These are phyloP conservation scores for Melozone crissalis DNA, from an alignment of 2,113 vertebrate species.

Conservation along the genomic window DNA sequence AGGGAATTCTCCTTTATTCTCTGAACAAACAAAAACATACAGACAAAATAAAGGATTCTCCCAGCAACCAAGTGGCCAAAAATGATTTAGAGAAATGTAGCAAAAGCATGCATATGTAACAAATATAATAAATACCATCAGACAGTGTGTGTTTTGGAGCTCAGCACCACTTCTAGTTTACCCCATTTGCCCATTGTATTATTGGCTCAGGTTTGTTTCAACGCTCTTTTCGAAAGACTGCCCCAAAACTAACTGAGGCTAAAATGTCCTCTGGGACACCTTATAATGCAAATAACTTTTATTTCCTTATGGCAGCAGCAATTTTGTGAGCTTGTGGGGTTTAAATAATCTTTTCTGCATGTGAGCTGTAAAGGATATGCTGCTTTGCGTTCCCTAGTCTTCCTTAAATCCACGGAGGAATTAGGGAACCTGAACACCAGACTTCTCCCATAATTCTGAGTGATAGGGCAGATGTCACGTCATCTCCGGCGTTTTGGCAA, in stretches of 20 bases:
- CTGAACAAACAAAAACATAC: not conserved
- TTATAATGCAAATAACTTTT: not conserved
- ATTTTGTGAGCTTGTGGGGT: not conserved
- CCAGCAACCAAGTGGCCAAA: not conserved
- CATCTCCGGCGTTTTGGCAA: not conserved
- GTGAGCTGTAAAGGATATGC: fast-evolving
- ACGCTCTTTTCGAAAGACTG: not conserved
- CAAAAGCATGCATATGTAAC: not conserved
- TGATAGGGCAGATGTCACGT: fast-evolving
- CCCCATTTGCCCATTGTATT: not conserved
- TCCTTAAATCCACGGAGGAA: not conserved
- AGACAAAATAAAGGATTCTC: not conserved
- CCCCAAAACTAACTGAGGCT: fast-evolving
- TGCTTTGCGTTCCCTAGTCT: too few species aligned
- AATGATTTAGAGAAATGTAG: not conserved
- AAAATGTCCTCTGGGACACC: not conserved
- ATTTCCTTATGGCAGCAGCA: not conserved
- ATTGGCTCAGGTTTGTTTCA: not conserved
- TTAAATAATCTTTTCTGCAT: not conserved
- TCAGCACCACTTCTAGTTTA: not conserved
- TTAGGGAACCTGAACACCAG: not conserved
- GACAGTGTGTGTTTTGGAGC: not conserved
- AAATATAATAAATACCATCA: not conserved
- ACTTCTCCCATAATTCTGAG: not conserved
- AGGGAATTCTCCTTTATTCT: not conserved